Conservation (phyloP, 1,140 invertebrate genomes). For the Drosophila takahashii region DNA sequence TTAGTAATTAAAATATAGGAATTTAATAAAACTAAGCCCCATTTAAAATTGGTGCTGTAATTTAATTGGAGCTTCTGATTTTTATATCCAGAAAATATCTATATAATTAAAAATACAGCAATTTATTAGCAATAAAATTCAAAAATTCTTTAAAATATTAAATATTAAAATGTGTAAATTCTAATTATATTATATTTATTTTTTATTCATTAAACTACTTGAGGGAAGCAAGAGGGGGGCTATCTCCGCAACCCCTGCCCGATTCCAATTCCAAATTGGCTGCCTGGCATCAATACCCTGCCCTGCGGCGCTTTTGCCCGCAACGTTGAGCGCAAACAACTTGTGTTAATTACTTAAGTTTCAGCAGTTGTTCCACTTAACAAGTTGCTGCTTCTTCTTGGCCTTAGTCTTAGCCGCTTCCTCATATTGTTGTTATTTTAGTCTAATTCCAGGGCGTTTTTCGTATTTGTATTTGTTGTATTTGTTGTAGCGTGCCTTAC, state of each 20-base stretch:
- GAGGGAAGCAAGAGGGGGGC: no score
- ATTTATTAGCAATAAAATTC: no score
- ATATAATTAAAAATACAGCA: no score
- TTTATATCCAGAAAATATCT: no score
- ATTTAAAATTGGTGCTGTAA: no score
- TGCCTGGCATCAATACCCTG: conserved; percentile 5
- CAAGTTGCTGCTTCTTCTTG: conserved; percentile 54
- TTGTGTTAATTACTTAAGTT: conserved; percentile 81
- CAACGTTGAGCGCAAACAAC: conserved; percentile 67
- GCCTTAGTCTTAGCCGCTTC: not conserved
- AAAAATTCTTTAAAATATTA: no score
- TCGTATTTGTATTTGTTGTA: conserved; percentile 7
- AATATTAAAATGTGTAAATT: no score
- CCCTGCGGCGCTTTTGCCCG: conserved; percentile 33
- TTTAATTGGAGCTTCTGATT: no score
- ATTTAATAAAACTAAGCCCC: no score
- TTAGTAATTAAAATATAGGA: not conserved
- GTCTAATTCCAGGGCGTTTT: conserved; percentile 66
- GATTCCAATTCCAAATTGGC: no score
- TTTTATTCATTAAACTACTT: no score
- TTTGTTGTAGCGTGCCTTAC: conserved; percentile 68
- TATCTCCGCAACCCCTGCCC: not conserved
- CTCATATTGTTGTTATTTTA: conserved; percentile 57
- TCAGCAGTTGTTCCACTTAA: conserved; percentile 77
- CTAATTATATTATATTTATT: no score